Evolutionary conservation across 2,797 vertebrate genomes (phyloP).

Genomic region (Zalophus californianus): DNA sequence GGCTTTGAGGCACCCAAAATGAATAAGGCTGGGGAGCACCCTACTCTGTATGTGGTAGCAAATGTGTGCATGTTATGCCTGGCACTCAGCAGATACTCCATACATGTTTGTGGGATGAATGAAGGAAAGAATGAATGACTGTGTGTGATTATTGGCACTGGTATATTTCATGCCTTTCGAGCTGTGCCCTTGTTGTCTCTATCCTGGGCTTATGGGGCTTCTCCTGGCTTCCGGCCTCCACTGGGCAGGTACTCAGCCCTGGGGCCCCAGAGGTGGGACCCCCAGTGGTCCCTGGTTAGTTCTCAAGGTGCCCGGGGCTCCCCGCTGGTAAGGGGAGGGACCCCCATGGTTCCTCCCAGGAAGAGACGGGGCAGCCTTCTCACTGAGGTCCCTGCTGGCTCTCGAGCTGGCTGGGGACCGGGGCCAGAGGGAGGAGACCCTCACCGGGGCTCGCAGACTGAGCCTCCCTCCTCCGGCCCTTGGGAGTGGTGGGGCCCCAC

Average conservation of each 20-base stretch:
- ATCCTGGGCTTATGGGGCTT: fast-evolving
- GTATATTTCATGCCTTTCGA: fast-evolving
- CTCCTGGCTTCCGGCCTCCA: neutral
- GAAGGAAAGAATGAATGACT: neutral
- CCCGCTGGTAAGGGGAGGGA: no score
- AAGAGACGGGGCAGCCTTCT: neutral
- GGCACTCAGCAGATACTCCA: neutral
- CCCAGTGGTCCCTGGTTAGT: neutral
- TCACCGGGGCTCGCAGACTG: neutral
- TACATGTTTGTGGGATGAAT: neutral
- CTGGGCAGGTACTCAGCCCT: neutral
- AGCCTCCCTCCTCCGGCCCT: neutral
- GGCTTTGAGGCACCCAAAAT: neutral
- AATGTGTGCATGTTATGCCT: neutral
- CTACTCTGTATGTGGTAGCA: neutral
- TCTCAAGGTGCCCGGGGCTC: neutral
- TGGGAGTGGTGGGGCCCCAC: neutral
- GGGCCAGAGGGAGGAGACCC: neutral
- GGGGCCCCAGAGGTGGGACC: neutral
- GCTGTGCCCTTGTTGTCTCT: neutral
- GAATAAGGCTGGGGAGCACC: neutral
- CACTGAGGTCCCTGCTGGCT: neutral
- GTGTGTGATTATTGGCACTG: neutral
- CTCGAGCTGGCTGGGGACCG: fast-evolving
- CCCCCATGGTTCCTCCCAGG: neutral